Evolutionary conservation across 2,113 vertebrate species (phyloP).

Genomic region (Pseudois nayaur): DNA sequence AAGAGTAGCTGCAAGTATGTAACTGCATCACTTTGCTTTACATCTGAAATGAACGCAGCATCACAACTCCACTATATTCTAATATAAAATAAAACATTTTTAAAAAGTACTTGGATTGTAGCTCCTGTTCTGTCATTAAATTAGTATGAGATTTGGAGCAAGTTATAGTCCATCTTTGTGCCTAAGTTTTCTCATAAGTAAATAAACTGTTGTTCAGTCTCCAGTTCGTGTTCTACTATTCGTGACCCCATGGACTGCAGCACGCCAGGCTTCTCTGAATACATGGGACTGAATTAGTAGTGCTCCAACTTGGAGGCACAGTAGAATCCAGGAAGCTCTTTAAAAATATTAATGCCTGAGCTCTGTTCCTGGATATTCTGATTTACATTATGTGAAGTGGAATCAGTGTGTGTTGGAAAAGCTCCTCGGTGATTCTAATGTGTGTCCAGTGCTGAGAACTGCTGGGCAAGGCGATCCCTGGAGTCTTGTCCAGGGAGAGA

Average conservation of each 20-base stretch:
- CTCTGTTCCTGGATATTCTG: not conserved
- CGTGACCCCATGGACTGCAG: not conserved
- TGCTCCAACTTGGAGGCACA: not conserved
- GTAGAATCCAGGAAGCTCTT: not conserved
- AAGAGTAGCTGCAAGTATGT: not conserved
- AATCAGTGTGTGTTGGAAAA: not conserved
- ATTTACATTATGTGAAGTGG: not conserved
- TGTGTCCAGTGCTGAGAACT: not conserved
- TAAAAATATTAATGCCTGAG: not conserved
- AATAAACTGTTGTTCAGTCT: not conserved
- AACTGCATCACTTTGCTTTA: not conserved
- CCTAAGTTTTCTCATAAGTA: not conserved
- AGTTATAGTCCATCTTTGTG: not conserved
- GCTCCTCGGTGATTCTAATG: not conserved
- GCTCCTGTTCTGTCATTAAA: not conserved
- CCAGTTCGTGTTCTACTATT: rapidly evolving
- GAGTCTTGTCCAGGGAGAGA: not conserved
- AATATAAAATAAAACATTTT: not conserved
- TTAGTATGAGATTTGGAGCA: not conserved
- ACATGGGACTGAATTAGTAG: not conserved
- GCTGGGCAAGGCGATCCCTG: not conserved
- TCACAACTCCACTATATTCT: not conserved
- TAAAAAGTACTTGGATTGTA: not conserved
- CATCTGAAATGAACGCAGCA: not conserved
- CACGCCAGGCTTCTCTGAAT: not conserved